Conservation (phyloP, 2,113 vertebrate species). For the Hippolais icterina region DNA sequence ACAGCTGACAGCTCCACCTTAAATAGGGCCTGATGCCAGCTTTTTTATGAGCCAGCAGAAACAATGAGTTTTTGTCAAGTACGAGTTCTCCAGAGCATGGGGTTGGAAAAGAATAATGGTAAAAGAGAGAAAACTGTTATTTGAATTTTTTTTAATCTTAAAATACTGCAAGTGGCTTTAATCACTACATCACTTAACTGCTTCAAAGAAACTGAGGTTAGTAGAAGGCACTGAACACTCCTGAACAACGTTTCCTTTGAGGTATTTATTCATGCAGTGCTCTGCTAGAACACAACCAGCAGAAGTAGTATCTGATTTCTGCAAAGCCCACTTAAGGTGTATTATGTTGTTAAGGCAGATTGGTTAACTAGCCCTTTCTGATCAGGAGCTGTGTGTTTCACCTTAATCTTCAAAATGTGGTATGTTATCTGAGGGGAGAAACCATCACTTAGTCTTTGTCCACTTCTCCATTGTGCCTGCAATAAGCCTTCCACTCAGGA, state of each 20-base stretch:
- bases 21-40: background rate
- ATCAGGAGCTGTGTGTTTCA: background rate
- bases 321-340: background rate
- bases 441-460: background rate
- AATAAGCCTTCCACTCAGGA: background rate
- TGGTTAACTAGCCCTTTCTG: background rate
- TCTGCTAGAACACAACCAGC: background rate
- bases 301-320: background rate
- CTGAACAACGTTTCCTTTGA: background rate
- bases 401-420: background rate
- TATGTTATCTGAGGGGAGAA: background rate
- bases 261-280: background rate
- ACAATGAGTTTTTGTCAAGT: background rate
- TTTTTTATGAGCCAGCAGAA: background rate
- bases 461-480: background rate
- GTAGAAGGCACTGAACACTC: background rate
- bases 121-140: background rate
- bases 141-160: background rate
- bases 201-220: background rate
- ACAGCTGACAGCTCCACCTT: background rate
- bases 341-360: background rate
- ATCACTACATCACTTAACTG: background rate
- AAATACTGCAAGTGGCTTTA: slow-evolving; percentile 7
- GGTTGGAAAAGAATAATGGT: background rate
- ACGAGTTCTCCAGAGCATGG: background rate